Evolutionary conservation across 2,797 vertebrate species (phyloP).

Genomic region (Coregonus ussuriensis): DNA sequence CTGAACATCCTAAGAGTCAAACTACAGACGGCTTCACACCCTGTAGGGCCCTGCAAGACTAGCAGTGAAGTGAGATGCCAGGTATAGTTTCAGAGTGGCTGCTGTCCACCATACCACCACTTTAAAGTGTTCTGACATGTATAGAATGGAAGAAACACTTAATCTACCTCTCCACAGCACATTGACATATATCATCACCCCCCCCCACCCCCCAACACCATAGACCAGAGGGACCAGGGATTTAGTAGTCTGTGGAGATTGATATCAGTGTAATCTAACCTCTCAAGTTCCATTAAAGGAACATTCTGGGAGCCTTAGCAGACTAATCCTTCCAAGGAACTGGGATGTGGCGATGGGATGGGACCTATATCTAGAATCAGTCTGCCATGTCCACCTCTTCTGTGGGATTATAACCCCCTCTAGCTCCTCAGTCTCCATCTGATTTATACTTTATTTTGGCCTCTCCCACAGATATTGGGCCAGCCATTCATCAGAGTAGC

Average conservation of each 20-base stretch:
- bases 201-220: not conserved
- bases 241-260: not conserved
- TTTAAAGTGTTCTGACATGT: too few species aligned
- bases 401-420: slow-evolving; percentile 4
- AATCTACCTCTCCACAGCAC: slow-evolving; percentile 21
- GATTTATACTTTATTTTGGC: slow-evolving; percentile 18
- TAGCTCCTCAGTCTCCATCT: slow-evolving; percentile 6
- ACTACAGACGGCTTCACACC: not conserved
- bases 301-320: slow-evolving; percentile 14
- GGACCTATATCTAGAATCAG: slow-evolving; percentile 24
- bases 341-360: not conserved
- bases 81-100: too few species aligned
- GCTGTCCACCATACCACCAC: too few species aligned
- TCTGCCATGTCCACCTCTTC: slow-evolving; percentile 25
- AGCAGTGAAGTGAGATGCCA: too few species aligned
- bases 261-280: slow-evolving; percentile 26
- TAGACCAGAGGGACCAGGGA: not conserved
- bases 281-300: slow-evolving; percentile 25
- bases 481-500: slow-evolving; percentile 6
- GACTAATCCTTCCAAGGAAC: slow-evolving; percentile 18
- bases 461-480: slow-evolving; percentile 21
- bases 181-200: slow-evolving; percentile 6
- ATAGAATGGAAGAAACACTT: slow-evolving; percentile 18
- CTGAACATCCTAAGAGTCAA: not conserved
- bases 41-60: not conserved